A percentile compares a stretch with the other conserved stretches of the same genome.
Evolutionary conservation across 1,140 invertebrate genomes (phyloP).

Genomic region (Brachionus plicatilis): DNA sequence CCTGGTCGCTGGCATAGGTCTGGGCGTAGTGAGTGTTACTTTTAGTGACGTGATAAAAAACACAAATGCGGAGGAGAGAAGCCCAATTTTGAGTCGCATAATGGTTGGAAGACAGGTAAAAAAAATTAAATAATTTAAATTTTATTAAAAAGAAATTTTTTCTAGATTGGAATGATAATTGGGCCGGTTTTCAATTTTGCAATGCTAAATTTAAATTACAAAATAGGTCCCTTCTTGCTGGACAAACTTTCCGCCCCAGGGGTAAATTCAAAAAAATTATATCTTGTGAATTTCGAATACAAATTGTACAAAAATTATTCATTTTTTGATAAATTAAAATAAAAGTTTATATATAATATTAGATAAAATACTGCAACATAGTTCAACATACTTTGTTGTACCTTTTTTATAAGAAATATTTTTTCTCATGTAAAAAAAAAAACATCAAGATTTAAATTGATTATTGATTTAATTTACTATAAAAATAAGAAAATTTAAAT

Average conservation of each 20-base stretch:
- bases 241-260: conserved; percentile 30
- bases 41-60: conserved; percentile 44
- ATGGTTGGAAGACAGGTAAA: conserved; percentile 44
- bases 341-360: too few relatives aligned
- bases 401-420: too few relatives aligned
- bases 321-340: too few relatives aligned
- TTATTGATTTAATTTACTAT: too few relatives aligned
- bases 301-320: too few relatives aligned
- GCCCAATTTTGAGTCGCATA: conserved; percentile 42
- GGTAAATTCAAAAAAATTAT: not conserved
- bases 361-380: not conserved
- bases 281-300: too few relatives aligned
- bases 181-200: conserved; percentile 45
- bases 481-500: too few relatives aligned
- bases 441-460: too few relatives aligned
- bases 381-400: not conserved
- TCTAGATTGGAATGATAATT: conserved; percentile 43
- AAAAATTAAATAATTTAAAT: conserved; percentile 44
- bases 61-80: conserved; percentile 44
- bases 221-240: conserved; percentile 40
- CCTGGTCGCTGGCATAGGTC: conserved; percentile 42
- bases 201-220: conserved; percentile 42
- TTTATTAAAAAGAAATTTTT: not conserved
- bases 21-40: not conserved
- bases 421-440: too few relatives aligned